These are phyloP conservation scores for Polypterus senegalus DNA, from an alignment of 2,113 vertebrate genomes.

Conservation along the genomic window DNA sequence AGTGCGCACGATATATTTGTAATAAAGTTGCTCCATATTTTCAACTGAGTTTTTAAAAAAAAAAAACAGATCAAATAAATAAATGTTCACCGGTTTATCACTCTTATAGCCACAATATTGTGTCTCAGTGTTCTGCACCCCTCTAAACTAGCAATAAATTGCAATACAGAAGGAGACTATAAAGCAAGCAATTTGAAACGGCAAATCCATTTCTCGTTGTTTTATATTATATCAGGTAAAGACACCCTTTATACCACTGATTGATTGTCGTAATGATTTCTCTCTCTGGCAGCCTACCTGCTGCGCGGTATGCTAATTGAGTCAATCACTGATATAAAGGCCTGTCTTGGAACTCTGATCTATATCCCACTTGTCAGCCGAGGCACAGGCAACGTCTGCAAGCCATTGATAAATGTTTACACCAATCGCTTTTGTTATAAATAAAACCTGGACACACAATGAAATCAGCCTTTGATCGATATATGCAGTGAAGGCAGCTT, in stretches of 20 bases:
- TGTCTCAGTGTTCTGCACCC: too few relatives aligned
- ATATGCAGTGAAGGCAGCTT: conserved; percentile 12
- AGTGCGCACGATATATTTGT: too few relatives aligned
- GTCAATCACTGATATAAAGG: conserved; percentile 40
- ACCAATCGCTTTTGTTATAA: conserved; percentile 42
- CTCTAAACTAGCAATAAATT: not conserved
- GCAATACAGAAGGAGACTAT: conserved; percentile 13
- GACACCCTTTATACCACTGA: conserved; percentile 37
- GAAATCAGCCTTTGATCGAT: conserved; percentile 23
- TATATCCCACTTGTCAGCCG: conserved; percentile 47
- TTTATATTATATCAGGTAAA: conserved; percentile 39
- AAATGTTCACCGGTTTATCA: too few relatives aligned
- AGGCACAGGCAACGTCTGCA: conserved; percentile 28
- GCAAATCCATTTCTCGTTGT: conserved; percentile 23
- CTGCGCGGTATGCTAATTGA: conserved; percentile 51
- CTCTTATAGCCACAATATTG: too few relatives aligned
- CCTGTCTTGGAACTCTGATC: conserved; percentile 36
- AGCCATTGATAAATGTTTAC: conserved; percentile 39
- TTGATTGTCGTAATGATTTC: conserved; percentile 45
- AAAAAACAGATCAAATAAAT: too few relatives aligned
- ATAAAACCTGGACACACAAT: conserved; percentile 32
- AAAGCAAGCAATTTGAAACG: conserved; percentile 16
- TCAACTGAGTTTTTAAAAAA: too few relatives aligned
- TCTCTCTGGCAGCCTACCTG: conserved; percentile 32
- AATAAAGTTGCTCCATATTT: too few relatives aligned